Evolutionary conservation across 2,113 vertebrate species (phyloP).

Genomic region (Amia ocellicauda): DNA sequence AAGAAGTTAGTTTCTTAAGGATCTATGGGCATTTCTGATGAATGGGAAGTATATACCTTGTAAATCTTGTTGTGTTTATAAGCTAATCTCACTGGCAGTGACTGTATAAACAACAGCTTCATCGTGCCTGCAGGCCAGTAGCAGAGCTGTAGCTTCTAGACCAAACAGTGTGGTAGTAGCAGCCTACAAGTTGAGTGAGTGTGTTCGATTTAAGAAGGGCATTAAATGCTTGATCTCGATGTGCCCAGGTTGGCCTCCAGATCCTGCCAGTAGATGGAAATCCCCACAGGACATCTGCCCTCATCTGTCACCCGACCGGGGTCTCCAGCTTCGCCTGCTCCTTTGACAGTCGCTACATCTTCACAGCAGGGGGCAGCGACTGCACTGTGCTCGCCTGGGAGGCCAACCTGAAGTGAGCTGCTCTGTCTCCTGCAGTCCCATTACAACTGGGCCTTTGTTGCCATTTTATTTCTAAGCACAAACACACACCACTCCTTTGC

Average conservation of each 20-base stretch:
- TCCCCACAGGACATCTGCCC: conserved; percentile 78
- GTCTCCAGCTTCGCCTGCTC: conserved; percentile 69
- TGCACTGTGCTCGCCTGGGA: conserved; percentile 75
- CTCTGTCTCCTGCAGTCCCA: not conserved
- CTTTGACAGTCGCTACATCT: conserved; percentile 68
- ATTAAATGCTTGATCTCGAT: not conserved
- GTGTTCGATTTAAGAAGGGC: not conserved
- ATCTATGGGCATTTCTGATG: too few relatives aligned
- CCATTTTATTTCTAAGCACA: not conserved
- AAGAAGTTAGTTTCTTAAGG: too few relatives aligned
- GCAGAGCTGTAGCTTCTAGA: too few relatives aligned
- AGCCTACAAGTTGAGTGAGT: too few relatives aligned
- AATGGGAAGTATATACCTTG: too few relatives aligned
- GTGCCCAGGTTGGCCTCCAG: conserved; percentile 83
- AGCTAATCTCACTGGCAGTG: too few relatives aligned
- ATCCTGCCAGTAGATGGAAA: conserved; percentile 89
- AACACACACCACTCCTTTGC: not conserved
- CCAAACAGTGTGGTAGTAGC: too few relatives aligned
- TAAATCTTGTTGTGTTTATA: too few relatives aligned
- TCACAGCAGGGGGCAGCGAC: conserved; percentile 80
- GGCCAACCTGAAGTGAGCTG: conserved; percentile 70
- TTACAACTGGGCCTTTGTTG: not conserved
- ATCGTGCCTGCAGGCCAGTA: too few relatives aligned
- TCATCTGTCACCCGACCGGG: conserved; percentile 76
- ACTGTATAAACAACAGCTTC: too few relatives aligned